These are phyloP conservation scores for Dione juno DNA, from an alignment of 2,888 invertebrate genomes.

Conservation along the genomic window DNA sequence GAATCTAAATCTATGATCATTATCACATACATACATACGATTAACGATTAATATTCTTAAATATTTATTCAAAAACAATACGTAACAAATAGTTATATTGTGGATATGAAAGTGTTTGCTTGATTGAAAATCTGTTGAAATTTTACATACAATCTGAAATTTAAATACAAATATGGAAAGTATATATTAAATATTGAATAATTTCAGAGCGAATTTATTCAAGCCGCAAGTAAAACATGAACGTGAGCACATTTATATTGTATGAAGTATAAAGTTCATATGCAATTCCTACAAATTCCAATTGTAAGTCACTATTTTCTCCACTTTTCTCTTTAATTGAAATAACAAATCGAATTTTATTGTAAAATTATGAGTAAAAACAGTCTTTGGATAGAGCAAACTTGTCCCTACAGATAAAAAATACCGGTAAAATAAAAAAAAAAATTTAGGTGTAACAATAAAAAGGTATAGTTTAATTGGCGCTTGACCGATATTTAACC, in stretches of 20 bases:
- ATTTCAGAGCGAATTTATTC: background rate
- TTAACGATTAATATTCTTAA: background rate
- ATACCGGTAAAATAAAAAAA: too few species aligned
- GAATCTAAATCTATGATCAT: too few species aligned
- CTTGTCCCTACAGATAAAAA: too few species aligned
- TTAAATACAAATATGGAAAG: slow-evolving; percentile 1
- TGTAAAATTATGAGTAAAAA: too few species aligned
- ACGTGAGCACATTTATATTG: background rate
- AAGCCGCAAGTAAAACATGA: background rate
- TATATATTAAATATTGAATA: background rate
- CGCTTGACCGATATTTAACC: too few species aligned
- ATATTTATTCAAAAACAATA: background rate
- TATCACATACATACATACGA: background rate
- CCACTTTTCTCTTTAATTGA: background rate
- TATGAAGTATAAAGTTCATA: background rate
- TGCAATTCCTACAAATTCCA: background rate
- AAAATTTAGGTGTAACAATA: too few species aligned
- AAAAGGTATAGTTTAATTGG: too few species aligned
- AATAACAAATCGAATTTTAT: too few species aligned
- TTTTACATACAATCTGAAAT: background rate
- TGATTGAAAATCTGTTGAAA: slow-evolving; percentile 8
- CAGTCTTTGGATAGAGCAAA: too few species aligned
- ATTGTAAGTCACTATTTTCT: background rate
- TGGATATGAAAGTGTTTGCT: background rate
- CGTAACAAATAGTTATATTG: background rate